Evolutionary conservation across 2,888 invertebrate genomes (phyloP).

Genomic region (Athalia circularis): DNA sequence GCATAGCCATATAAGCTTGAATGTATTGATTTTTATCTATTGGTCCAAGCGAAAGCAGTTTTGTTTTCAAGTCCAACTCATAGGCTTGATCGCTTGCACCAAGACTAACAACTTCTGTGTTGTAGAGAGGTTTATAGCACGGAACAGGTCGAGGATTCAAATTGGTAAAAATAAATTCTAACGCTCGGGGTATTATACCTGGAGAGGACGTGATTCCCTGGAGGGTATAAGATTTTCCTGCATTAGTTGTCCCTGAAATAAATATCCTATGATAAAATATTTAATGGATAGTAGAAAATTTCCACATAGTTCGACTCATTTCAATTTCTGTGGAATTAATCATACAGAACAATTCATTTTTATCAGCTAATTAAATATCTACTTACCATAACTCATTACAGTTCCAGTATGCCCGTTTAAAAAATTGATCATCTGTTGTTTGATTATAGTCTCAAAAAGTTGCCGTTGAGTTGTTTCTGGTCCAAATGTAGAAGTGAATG

Average conservation of each 20-base stretch:
- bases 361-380: too few relatives aligned
- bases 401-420: slow-evolving; percentile 82
- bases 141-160: slow-evolving; percentile 61
- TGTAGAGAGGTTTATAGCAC: slow-evolving; percentile 65
- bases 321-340: too few relatives aligned
- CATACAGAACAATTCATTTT: too few relatives aligned
- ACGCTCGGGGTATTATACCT: slow-evolving; percentile 81
- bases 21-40: slow-evolving; percentile 65
- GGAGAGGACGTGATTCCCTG: slow-evolving; percentile 82
- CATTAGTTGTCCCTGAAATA: slow-evolving; percentile 85
- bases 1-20: slow-evolving; percentile 67
- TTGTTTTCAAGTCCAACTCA: slow-evolving; percentile 65
- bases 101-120: slow-evolving; percentile 62
- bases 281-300: too few relatives aligned
- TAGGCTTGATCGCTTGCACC: slow-evolving; percentile 58
- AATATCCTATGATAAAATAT: too few relatives aligned
- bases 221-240: slow-evolving; percentile 92
- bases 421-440: slow-evolving; percentile 67
- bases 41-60: slow-evolving; percentile 63
- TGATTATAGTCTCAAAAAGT: slow-evolving; percentile 69
- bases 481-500: slow-evolving; percentile 69
- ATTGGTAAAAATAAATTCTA: slow-evolving; percentile 78
- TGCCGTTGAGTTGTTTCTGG: slow-evolving; percentile 71
- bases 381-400: slow-evolving; percentile 85
- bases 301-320: too few relatives aligned